A percentile compares a stretch with the other conserved stretches of the same genome.
phyloP scores from a whole-genome alignment of 2,797 vertebrate genomes.

The Sebastes steindachneri region DNA sequence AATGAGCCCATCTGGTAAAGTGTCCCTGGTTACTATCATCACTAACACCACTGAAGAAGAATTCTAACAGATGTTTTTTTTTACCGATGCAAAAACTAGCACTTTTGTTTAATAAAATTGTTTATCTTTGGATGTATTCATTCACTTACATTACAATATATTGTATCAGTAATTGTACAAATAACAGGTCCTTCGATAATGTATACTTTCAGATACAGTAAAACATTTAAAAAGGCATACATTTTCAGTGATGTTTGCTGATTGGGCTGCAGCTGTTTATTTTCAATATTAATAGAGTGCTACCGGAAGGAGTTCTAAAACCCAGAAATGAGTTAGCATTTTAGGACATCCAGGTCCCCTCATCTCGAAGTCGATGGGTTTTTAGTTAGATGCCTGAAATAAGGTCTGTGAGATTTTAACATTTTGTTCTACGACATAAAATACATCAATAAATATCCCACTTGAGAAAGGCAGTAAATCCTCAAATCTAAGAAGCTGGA shows the following conservation, averaged over 20 bases:
- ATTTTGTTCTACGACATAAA: too few species aligned
- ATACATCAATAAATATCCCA: too few species aligned
- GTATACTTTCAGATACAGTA: neutral
- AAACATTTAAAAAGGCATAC: neutral
- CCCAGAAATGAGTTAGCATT: too few species aligned
- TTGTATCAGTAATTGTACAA: neutral
- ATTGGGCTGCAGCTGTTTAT: neutral
- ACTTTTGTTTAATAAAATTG: neutral
- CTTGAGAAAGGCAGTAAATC: neutral
- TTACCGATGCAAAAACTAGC: neutral
- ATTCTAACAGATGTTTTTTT: constrained; percentile 4
- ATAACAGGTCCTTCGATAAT: neutral
- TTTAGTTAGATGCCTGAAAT: too few species aligned
- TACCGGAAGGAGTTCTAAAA: too few species aligned
- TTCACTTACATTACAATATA: neutral
- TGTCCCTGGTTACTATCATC: constrained; percentile 10
- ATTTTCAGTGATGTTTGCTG: neutral
- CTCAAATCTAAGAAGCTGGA: neutral
- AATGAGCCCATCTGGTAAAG: constrained; percentile 30
- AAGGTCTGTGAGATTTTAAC: too few species aligned
- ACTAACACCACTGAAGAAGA: neutral
- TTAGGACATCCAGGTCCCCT: too few species aligned
- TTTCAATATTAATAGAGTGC: neutral
- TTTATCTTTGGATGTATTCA: neutral
- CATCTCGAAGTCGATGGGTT: too few species aligned